Base-by-base conservation (phyloP, 2,113 vertebrate species). In the Saccopteryx bilineata region DNA sequence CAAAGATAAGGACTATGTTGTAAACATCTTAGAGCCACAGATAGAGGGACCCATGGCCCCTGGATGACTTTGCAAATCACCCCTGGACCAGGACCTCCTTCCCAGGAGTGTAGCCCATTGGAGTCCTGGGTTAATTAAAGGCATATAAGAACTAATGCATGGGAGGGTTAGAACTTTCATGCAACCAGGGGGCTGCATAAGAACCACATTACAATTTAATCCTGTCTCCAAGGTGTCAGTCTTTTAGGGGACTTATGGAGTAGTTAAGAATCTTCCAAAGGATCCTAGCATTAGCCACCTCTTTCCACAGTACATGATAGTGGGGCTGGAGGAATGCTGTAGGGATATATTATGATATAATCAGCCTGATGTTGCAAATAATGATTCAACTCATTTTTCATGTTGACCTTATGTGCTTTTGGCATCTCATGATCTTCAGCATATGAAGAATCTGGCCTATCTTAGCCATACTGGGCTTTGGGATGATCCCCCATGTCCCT, bases 351-450 rank as follows among this genome's bases (percentile, higher is more conserved):
- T 50, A n/a, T 72, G 69, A 71, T 48, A 26, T 72, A 75, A 71
- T 48, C 31, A 71, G 58, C 71, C 48, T 26, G 28, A n/a, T 56
- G 87, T 21, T 69, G 39, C 82, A 69, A 82, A 80, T 1, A 8
- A 2, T 39, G 61, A 82, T 50, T 75, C 14, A 46, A 9, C 39
- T 50, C 33, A 31, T n/a, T 17, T 82, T 19, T 58, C 58, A 46
- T 93, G 31, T 88, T 88, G n/a, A 71, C 85, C 76, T 54, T 61
- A 26, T 69, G n/a, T 9, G 11, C 48, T 87, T n/a, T 91, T 86
- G 58, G 23, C 31, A 65, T 58, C 72, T 88, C 19, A 80, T 74
- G 50, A 68, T 66, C 65, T 69, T 63, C n/a, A 84, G 8, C 18
- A 52, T 60, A 50, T 68, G 33, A 90, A 66, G 58, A 86, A 74